Evolutionary conservation across 1,140 invertebrate genomes (phyloP).

Genomic region (Probaryconus sp.): DNA sequence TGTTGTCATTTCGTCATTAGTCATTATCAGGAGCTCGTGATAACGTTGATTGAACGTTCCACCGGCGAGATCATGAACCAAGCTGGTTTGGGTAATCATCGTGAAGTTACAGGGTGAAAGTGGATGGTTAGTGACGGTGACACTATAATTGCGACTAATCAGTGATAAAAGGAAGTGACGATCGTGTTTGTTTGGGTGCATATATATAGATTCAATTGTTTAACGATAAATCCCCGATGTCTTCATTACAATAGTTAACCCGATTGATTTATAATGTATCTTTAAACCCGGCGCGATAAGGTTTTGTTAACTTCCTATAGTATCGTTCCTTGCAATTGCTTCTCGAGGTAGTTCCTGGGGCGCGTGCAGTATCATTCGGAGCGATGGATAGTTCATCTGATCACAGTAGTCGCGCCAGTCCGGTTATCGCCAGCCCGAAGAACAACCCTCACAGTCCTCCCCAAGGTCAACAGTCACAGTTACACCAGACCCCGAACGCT

Average conservation of each 20-base stretch:
- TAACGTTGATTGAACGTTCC: conserved; percentile 18
- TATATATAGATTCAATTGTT: too few species aligned
- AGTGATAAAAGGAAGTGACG: conserved; percentile 13
- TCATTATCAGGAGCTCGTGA: neutral
- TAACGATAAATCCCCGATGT: too few species aligned
- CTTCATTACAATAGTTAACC: too few species aligned
- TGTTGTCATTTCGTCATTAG: conserved; percentile 29
- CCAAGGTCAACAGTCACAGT: conserved; percentile 48
- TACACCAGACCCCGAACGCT: conserved; percentile 50
- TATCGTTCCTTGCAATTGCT: conserved; percentile 5
- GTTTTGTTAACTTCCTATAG: neutral
- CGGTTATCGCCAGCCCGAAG: conserved; percentile 74
- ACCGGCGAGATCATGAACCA: conserved; percentile 56
- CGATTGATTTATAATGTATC: too few species aligned
- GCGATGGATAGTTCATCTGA: conserved; percentile 83
- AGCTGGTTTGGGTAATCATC: conserved; percentile 45
- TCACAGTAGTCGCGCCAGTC: conserved; percentile 76
- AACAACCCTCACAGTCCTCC: conserved; percentile 67
- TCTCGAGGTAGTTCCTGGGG: conserved; percentile 4
- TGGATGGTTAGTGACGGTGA: conserved; percentile 62
- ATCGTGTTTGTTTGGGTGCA: conserved; percentile 43
- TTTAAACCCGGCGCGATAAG: too few species aligned
- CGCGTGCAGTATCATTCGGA: conserved; percentile 53
- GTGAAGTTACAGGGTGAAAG: conserved; percentile 58
- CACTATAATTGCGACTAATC: conserved; percentile 8